Evolutionary conservation across 2,888 invertebrate genomes (phyloP).

Genomic region (Trissoscelio sp.): DNA sequence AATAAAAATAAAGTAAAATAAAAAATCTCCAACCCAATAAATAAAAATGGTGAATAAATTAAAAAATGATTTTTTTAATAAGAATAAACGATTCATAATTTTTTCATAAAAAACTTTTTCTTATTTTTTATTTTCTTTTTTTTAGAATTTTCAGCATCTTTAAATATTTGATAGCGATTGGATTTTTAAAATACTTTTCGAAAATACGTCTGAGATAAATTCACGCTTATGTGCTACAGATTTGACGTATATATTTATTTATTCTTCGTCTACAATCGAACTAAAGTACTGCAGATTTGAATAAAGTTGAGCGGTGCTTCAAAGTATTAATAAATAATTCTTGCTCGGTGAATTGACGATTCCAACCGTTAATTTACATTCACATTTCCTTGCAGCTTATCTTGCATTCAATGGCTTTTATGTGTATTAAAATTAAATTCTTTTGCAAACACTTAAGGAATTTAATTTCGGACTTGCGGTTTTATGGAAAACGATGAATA

Average conservation of each 20-base stretch:
- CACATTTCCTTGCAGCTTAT: slow-evolving; percentile 29
- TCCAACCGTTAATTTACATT: slow-evolving; percentile 32
- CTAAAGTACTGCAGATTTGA: slow-evolving; percentile 5
- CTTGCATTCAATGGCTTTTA: slow-evolving; percentile 32
- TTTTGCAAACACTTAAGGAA: slow-evolving; percentile 22
- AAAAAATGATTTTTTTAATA: too few relatives aligned
- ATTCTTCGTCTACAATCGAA: slow-evolving; percentile 17
- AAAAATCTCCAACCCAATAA: too few relatives aligned
- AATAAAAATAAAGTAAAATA: too few relatives aligned
- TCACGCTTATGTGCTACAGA: neutral
- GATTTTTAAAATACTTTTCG: slow-evolving; percentile 6
- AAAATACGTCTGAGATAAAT: slow-evolving; percentile 19
- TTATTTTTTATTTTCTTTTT: too few relatives aligned
- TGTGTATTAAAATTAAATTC: slow-evolving; percentile 30
- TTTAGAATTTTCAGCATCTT: neutral
- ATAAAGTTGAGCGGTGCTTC: slow-evolving; percentile 8
- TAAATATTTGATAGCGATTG: slow-evolving; percentile 1
- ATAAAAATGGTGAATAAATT: too few relatives aligned
- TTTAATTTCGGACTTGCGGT: slow-evolving; percentile 8
- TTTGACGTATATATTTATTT: slow-evolving; percentile 31
- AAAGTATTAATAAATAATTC: neutral
- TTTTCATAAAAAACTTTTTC: too few relatives aligned
- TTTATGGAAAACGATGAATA: slow-evolving; percentile 9
- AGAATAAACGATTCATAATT: too few relatives aligned
- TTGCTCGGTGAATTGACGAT: neutral